Evolutionary conservation across 2,113 vertebrate species (phyloP), one percentile per base, ranked within the genome.

Genomic region (Prolemur simus): DNA sequence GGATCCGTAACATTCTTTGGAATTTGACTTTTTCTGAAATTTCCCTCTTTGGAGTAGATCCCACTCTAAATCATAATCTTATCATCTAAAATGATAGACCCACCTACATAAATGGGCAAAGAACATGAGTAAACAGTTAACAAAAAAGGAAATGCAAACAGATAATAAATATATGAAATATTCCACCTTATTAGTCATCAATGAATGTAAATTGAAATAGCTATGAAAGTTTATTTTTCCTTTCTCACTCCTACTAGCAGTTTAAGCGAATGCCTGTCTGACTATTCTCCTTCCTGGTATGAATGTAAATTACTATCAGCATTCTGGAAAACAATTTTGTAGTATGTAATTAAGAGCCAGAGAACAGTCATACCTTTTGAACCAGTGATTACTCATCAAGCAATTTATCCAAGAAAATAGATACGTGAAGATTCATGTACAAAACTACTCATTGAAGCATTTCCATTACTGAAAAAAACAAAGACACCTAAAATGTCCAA

Each of bases 21-120:
- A 73, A 89, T 34, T 84, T 64, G 47, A 39, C 47, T 94, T 96
- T 88, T 89, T n/a, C 85, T 90, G 71, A 93, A 89, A 81, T 95
- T 96, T 86, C 45, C 63, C 54, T 84, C 52, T 91, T 73, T 73
- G 20, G 60, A 86, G 8, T 56, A 95, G 32, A 89, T 73, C 21
- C 17, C 69, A 89, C n/a, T 87, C 47, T 66, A 71, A 78, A 37
- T 66, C 34, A 84, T 73, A 88, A 84, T 63, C 42, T 71, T 63
- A 45, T 80, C 76, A 54, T 52, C 20, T 90, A 91, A 85, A 96
- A 74, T 73, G 76, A 87, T 6, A 77, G 42, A 29, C 32, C 8
- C 69, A 78, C 25, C 56, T 78, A 66, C n/a, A 92, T 54, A 78
- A 92, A 78, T 39, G 14, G 8, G 37, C 39, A 74, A 86, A 52